Evolutionary conservation across 2,888 invertebrate genomes (phyloP), one percentile per base, ranked within the genome.

Genomic region (Prosapia bicincta): DNA sequence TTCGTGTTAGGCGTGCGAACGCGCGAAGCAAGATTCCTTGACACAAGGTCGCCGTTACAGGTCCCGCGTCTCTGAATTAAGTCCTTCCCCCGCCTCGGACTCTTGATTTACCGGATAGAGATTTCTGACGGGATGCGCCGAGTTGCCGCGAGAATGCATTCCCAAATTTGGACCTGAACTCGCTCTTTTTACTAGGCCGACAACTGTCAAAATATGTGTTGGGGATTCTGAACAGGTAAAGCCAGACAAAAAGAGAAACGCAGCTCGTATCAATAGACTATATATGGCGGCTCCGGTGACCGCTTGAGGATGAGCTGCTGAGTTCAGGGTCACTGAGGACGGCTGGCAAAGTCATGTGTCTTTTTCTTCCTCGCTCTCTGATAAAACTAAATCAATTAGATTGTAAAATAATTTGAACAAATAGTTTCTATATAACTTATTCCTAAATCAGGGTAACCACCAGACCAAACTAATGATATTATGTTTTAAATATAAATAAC

Each of bases 61-160:
- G 38, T 38, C 38, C 10, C 13, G 38, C 38, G 38, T 1, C 54
- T 3, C 54, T 3, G 54, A 54, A 54, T 54, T 54, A 54, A 54
- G 54, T 54, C 54, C 54, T 54, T 54, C 54, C 54, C 54, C 54
- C 10, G 20, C 54, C 1, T 5, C 3, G 10, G 3, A 20, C 54
- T 54, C 54, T 54, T 54, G 54, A 54, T 54, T 54, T 54, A 54
- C 54, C 54, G 54, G 54, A 54, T 54, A 54, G 54, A 54, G 54
- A 54, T 54, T 54, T 54, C 54, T 9, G 38, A 38, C 38, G 30
- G 38, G 38, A n/a, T n/a, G n/a, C n/a, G n/a, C n/a, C n/a, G n/a
- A n/a, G n/a, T n/a, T n/a, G 30, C 30, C 30, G 30, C 30, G 54
- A 54, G 54, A 54, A 54, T 54, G 54, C 20, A 54, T 54, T 54